A percentile compares a stretch with the other conserved stretches of the same genome.
phyloP scores from a whole-genome alignment of 30 jellyfish, hydroid and myxozoan species.

The Chrysaora quinquecirrha region DNA sequence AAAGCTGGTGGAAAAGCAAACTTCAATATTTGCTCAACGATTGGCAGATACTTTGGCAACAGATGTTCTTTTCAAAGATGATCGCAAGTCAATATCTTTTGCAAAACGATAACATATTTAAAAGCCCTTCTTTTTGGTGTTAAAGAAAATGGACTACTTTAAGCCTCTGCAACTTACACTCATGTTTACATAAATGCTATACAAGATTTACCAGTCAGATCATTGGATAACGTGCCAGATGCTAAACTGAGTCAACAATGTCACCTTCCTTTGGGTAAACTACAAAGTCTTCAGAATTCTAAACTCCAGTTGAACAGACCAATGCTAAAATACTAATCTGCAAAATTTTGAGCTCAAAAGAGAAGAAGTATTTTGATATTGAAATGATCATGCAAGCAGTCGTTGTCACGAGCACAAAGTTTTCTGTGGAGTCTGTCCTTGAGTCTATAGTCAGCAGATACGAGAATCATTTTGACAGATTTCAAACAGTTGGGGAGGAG shows the following conservation, averaged over 20 bases:
- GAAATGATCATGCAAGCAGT: slow-evolving; percentile 21
- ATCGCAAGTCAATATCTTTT: not conserved
- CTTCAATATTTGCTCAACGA: not conserved
- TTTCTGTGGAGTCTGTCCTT: slow-evolving; percentile 5
- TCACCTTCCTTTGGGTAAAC: not conserved
- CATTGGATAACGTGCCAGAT: not conserved
- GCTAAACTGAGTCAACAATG: not conserved
- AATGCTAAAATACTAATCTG: not conserved
- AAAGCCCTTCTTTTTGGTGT: not conserved
- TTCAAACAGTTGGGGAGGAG: not conserved
- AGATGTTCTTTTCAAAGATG: not conserved
- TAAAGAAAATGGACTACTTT: not conserved
- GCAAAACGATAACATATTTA: not conserved
- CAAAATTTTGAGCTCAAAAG: not conserved
- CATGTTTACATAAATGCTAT: not conserved
- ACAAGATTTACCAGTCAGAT: not conserved
- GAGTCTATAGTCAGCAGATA: not conserved
- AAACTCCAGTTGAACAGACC: not conserved
- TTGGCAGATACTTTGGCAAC: slow-evolving; percentile 4
- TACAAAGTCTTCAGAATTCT: not conserved
- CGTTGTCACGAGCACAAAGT: slow-evolving; percentile 9
- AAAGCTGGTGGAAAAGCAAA: not conserved
- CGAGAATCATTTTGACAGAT: slow-evolving; percentile 15
- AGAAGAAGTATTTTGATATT: not conserved
- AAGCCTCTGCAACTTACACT: not conserved